Conservation (phyloP, 1,140 invertebrate species). For the Sarcophaga bullata region DNA sequence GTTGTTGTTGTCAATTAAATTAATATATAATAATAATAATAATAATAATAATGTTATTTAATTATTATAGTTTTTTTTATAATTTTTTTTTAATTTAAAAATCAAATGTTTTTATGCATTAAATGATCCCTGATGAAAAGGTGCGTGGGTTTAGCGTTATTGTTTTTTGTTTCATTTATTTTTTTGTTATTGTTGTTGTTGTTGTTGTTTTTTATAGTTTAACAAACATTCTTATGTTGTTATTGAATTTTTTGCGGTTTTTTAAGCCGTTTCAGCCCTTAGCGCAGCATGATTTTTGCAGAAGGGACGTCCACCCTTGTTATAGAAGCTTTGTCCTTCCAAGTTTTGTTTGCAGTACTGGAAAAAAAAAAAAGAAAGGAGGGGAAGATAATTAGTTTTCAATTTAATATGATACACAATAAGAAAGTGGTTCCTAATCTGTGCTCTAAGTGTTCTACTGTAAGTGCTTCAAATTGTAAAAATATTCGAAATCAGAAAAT, state of each 20-base stretch:
- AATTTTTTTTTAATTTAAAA: not conserved
- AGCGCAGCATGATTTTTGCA: constrained; percentile 97
- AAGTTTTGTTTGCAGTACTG: constrained; percentile 99
- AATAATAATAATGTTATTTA: too few relatives aligned
- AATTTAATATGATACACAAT: too few relatives aligned
- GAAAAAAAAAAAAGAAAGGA: constrained; percentile 59
- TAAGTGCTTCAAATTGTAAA: too few relatives aligned
- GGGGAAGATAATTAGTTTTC: too few relatives aligned
- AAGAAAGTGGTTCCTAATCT: too few relatives aligned
- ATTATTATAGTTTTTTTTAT: too few relatives aligned
- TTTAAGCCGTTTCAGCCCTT: constrained; percentile 56
- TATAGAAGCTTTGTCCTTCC: constrained; percentile 99
- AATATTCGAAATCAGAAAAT: too few relatives aligned
- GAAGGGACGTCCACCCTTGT: constrained; percentile 96
- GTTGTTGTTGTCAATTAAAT: constrained; percentile 19
- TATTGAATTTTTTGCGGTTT: too few relatives aligned
- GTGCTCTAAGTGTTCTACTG: too few relatives aligned
- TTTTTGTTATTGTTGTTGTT: not conserved
- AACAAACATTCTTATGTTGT: constrained; percentile 25
- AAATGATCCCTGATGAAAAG: constrained; percentile 40
- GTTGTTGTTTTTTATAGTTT: not conserved
- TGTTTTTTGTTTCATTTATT: too few relatives aligned
- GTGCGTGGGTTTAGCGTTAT: constrained; percentile 38
- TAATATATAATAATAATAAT: not conserved
- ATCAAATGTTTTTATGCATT: constrained; percentile 30